These are phyloP conservation scores for Hydrozoanthus gracilis DNA, from an alignment of 92 coral and sea anemone genomes.

Conservation along the genomic window DNA sequence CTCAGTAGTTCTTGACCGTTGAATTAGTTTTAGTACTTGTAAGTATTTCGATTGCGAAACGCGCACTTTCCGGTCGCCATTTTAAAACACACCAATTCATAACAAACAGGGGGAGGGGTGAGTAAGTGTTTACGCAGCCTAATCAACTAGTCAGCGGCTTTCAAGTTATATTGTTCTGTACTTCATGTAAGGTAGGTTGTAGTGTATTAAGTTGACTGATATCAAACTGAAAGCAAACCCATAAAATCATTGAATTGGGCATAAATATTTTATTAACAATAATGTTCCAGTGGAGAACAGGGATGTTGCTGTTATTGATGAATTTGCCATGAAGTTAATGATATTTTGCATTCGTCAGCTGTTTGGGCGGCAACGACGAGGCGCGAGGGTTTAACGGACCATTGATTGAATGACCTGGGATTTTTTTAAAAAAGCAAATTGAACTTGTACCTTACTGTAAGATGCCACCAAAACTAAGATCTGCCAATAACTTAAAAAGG, in stretches of 20 bases:
- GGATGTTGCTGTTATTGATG: constrained; percentile 14
- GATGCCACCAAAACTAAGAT: constrained; percentile 41
- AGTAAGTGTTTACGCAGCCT: background rate
- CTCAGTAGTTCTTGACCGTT: background rate
- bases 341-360: background rate
- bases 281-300: constrained; percentile 17
- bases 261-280: constrained; percentile 22
- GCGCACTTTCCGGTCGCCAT: constrained; percentile 29
- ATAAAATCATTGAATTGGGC: background rate
- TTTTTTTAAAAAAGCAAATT: background rate
- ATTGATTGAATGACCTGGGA: background rate
- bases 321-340: constrained; percentile 13
- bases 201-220: background rate
- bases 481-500: constrained; percentile 38
- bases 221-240: no score
- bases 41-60: background rate
- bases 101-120: background rate
- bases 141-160: background rate
- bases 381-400: background rate
- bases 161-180: no score
- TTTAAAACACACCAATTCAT: constrained; percentile 2
- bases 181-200: background rate
- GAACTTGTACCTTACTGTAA: background rate
- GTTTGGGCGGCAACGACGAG: constrained; percentile 16
- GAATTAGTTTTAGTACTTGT: background rate